A percentile compares a stretch with the other conserved stretches of the same genome.
These are phyloP conservation scores for Nylanderia fulva DNA, from an alignment of 1,140 invertebrate species.

Conservation along the genomic window DNA sequence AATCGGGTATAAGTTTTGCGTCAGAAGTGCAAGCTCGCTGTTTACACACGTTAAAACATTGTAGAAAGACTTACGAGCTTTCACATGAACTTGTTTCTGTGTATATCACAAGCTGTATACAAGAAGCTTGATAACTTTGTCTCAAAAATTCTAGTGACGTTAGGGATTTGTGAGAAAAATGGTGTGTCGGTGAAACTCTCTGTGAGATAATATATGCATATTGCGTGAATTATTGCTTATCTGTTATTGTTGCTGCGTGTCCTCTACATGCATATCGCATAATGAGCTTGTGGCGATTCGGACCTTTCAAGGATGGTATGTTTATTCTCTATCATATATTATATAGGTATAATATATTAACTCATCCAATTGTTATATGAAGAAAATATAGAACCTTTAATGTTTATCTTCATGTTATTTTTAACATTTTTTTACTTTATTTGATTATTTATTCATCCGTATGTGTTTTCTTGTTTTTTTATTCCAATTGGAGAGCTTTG, in stretches of 20 bases:
- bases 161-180: constrained; percentile 1
- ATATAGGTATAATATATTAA: not conserved
- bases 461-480: not conserved
- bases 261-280: not conserved
- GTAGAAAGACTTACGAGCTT: not conserved
- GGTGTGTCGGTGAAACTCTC: constrained; percentile 20
- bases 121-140: not conserved
- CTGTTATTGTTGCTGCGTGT: constrained; percentile 5
- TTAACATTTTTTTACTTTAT: not conserved
- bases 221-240: constrained; percentile 11
- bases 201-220: constrained; percentile 14
- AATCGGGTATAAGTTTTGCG: too few species aligned
- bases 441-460: not conserved
- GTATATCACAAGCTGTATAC: not conserved
- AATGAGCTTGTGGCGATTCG: constrained; percentile 78
- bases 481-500: not conserved
- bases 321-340: constrained; percentile 33
- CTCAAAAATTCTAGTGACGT: constrained; percentile 10
- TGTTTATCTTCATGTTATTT: not conserved
- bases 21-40: not conserved
- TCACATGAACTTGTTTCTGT: not conserved
- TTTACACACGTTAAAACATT: not conserved
- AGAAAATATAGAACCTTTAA: constrained; percentile 1
- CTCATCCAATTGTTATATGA: not conserved
- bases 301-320: constrained; percentile 79